Percentiles rank a stretch among this genome's conserved stretches.
phyloP scores from a whole-genome alignment of 2,797 vertebrate genomes.

The Enteromius treurensis region DNA sequence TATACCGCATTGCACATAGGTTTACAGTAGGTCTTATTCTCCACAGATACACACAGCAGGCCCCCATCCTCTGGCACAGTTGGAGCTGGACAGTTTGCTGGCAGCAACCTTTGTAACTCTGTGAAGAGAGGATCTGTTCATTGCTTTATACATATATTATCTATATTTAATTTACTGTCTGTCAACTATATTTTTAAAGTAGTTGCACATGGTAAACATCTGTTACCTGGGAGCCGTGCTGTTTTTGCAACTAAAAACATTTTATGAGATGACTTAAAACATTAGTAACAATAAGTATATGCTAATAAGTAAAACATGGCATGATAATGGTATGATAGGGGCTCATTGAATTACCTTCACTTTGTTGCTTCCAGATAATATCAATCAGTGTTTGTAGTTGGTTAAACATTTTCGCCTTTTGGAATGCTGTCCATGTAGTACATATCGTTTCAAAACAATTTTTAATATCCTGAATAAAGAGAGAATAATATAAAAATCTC shows the following conservation, averaged over 20 bases:
- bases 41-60: slow-evolving; percentile 69
- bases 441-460: slow-evolving; percentile 16
- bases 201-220: not conserved
- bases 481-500: not conserved
- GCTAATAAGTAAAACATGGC: not conserved
- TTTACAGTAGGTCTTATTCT: slow-evolving; percentile 76
- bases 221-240: not conserved
- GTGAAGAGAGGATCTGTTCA: not conserved
- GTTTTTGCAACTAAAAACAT: not conserved
- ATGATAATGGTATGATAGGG: not conserved
- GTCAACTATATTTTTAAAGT: not conserved
- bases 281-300: not conserved
- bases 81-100: slow-evolving; percentile 60
- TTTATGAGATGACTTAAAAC: not conserved
- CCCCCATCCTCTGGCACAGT: slow-evolving; percentile 72
- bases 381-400: slow-evolving; percentile 54
- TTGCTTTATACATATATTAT: not conserved
- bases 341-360: slow-evolving; percentile 43
- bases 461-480: slow-evolving; percentile 53
- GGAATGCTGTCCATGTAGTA: not conserved
- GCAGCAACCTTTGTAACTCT: slow-evolving; percentile 63
- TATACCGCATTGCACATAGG: slow-evolving; percentile 80
- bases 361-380: slow-evolving; percentile 57
- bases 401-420: slow-evolving; percentile 51
- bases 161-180: not conserved